Base-by-base conservation (phyloP, 2,888 invertebrate genomes). In the Campoplex nolae region DNA sequence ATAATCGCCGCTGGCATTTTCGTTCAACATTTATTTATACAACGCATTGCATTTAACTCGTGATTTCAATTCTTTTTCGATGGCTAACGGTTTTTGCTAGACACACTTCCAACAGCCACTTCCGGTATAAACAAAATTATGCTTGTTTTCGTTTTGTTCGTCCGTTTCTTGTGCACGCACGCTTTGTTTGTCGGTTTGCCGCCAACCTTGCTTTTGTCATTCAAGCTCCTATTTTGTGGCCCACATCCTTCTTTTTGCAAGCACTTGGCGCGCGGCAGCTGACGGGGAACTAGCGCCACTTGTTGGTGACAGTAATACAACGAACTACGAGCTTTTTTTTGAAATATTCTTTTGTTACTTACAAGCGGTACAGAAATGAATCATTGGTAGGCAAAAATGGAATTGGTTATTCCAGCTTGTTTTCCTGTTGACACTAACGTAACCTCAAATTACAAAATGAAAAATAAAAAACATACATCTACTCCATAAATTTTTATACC, bases 1-100 rank as follows among this genome's bases (percentile, higher is more conserved):
- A 86, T 71, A 76, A 86, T 79, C 75, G 86, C 83, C 48, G 83
- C 75, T 28, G 86, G 86, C 86, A 86, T 86, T 79, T 80, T 79
- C 35, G 35, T 8, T 38, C 18, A 38, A 58, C 79, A 71, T 71
- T 79, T 58, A 79, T 70, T 67, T 68, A 68, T 68, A 42, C n/a
- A 71, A 51, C 51, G 16, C 51, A 13, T 35, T 9, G 18, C 32
- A 32, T n/a, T 32, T 32, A 8, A 48, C 18, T 13, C 32, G 18
- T 0, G 51, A 51, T 51, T 51, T 48, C 32, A 9, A 18, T 32
- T 51, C 3, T 23, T 70, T 45, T 16, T 45, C 45, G 16, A 13
- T 13, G 23, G 9, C 6, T 18, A 3, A 11, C 56, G 74, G 62
- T 62, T 62, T 13, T 75, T 62, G n/a, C n/a, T n/a, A 42, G 0